phyloP scores from a whole-genome alignment of 2,888 invertebrate species.

The Nomada goodeniana region DNA sequence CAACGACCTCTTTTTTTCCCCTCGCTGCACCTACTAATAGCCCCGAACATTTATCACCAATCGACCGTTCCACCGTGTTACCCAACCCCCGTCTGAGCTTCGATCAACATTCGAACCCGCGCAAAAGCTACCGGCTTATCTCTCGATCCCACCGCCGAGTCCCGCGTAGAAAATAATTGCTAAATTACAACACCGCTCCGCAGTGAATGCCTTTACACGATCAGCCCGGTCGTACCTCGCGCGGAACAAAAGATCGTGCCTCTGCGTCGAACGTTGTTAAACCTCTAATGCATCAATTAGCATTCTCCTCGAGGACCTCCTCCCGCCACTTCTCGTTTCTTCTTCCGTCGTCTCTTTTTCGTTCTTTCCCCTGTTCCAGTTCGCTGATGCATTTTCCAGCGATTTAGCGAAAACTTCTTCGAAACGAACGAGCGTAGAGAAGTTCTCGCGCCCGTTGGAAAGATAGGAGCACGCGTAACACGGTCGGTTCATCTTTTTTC shows the following conservation, averaged over 20 bases:
- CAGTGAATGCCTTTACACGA: not conserved
- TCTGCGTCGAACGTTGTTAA: not conserved
- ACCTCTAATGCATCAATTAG: conserved; percentile 13
- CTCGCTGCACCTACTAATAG: not conserved
- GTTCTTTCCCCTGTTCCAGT: not conserved
- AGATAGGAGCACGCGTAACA: not conserved
- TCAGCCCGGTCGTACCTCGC: not conserved
- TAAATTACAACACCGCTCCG: not conserved
- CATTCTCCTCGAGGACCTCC: not conserved
- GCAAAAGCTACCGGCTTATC: not conserved
- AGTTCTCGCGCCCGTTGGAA: not conserved
- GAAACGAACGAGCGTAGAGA: not conserved
- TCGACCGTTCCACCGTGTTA: not conserved
- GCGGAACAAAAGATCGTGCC: not conserved
- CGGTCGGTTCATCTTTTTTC: conserved; percentile 14
- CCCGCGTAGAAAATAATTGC: conserved; percentile 3
- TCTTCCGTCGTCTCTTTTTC: not conserved
- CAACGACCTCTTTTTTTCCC: not conserved
- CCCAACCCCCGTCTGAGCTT: not conserved
- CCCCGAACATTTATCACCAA: not conserved
- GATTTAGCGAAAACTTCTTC: not conserved
- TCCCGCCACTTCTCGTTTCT: no score
- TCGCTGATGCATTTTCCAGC: not conserved
- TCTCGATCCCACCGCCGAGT: not conserved
- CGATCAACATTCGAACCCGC: not conserved